Percentiles rank a stretch among this genome's conserved stretches.
These are phyloP conservation scores for Himalopsyche anomala DNA, from an alignment of 2,888 invertebrate genomes.

Conservation along the genomic window DNA sequence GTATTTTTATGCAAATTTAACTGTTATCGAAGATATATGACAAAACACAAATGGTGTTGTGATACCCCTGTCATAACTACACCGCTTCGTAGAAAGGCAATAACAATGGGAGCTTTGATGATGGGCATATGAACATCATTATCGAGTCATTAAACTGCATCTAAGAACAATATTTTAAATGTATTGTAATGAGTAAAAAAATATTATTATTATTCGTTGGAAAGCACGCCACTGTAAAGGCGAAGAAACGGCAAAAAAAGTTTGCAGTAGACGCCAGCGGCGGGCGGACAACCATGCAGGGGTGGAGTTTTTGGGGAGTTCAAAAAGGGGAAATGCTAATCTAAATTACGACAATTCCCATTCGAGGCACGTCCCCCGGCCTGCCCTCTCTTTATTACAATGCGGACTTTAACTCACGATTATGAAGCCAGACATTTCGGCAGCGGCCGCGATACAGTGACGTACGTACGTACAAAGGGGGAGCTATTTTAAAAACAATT, in stretches of 20 bases:
- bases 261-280: constrained; percentile 36
- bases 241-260: constrained; percentile 31
- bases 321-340: constrained; percentile 53
- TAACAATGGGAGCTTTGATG: too few relatives aligned
- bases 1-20: too few relatives aligned
- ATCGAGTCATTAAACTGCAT: too few relatives aligned
- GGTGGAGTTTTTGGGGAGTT: not conserved
- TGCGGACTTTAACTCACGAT: constrained; percentile 54
- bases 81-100: too few relatives aligned
- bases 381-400: constrained; percentile 53
- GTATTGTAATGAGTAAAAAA: too few relatives aligned
- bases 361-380: constrained; percentile 49
- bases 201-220: not conserved
- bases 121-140: too few relatives aligned
- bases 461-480: not conserved
- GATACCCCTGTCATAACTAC: too few relatives aligned
- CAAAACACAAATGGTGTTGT: too few relatives aligned
- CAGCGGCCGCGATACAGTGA: constrained; percentile 37
- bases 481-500: not conserved
- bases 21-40: too few relatives aligned
- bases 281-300: not conserved
- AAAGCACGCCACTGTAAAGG: constrained; percentile 39
- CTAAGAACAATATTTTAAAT: too few relatives aligned
- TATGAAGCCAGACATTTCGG: constrained; percentile 48
- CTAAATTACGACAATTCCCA: constrained; percentile 52